A percentile compares a stretch with the other conserved stretches of the same genome.
These are phyloP conservation scores for Sylvicola cinctus DNA, from an alignment of 2,888 invertebrate genomes.

Conservation along the genomic window DNA sequence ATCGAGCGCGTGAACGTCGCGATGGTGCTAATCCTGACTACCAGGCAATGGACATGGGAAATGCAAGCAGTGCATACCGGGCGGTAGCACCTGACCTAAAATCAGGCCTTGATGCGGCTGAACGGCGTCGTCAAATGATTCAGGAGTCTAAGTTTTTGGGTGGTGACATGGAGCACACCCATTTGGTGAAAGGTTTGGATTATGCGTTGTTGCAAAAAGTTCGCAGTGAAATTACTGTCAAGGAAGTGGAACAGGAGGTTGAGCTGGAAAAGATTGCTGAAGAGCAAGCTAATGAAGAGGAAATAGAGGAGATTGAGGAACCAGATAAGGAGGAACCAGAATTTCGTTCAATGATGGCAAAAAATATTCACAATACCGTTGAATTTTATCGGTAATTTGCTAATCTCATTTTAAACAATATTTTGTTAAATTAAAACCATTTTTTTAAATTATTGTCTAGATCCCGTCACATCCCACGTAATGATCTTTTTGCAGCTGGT, in stretches of 20 bases:
- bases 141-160: conserved; percentile 99
- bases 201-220: conserved; percentile 84
- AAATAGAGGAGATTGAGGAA: conserved; percentile 28
- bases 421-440: not conserved
- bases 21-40: conserved; percentile 70
- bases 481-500: conserved; percentile 84
- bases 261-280: conserved; percentile 56
- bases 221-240: conserved; percentile 63
- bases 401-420: not conserved
- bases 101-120: conserved; percentile 85
- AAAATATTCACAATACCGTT: conserved; percentile 36
- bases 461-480: conserved; percentile 53
- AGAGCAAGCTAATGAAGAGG: conserved; percentile 26
- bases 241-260: conserved; percentile 64
- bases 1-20: conserved; percentile 74
- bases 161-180: conserved; percentile 99
- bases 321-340: conserved; percentile 36
- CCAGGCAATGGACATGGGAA: conserved; percentile 61
- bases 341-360: conserved; percentile 63
- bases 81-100: conserved; percentile 95
- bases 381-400: conserved; percentile 9
- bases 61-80: conserved; percentile 38
- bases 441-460: too few species aligned
- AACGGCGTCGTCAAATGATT: conserved; percentile 84
- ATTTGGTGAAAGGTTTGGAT: conserved; percentile 95